Conservation (phyloP, 2,888 invertebrate genomes). For the Tachina fera region DNA sequence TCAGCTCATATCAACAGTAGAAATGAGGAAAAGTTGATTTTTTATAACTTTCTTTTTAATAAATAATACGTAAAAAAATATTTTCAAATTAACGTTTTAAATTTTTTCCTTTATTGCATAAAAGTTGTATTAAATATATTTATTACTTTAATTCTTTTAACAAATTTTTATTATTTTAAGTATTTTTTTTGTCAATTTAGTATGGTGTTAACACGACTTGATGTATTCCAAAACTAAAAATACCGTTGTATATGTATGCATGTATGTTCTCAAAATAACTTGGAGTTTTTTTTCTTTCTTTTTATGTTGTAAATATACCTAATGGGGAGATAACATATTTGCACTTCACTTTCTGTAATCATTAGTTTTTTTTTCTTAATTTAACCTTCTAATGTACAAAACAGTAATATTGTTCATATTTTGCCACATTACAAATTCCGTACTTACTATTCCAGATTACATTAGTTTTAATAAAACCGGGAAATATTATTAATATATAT, state of each 20-base stretch:
- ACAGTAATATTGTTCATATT: background rate
- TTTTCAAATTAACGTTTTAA: background rate
- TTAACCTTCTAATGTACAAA: constrained; percentile 30
- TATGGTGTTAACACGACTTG: constrained; percentile 42
- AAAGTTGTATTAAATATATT: background rate
- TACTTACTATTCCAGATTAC: too few species aligned
- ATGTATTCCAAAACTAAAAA: constrained; percentile 60
- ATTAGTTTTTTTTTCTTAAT: background rate
- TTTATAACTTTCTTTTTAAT: background rate
- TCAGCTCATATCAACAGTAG: constrained; percentile 35
- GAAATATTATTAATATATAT: too few species aligned
- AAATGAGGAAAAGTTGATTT: constrained; percentile 29
- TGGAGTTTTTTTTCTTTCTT: constrained; percentile 5
- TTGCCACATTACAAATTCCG: too few species aligned
- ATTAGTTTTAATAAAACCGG: too few species aligned
- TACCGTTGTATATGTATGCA: constrained; percentile 62
- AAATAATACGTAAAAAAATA: constrained; percentile 42
- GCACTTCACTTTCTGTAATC: constrained; percentile 44
- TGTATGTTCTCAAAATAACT: constrained; percentile 63
- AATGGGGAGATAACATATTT: constrained; percentile 31
- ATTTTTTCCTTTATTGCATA: background rate
- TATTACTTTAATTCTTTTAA: background rate
- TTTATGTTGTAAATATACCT: constrained; percentile 31
- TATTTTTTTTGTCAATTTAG: constrained; percentile 1
- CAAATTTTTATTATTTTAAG: background rate